A percentile compares a stretch with the other conserved stretches of the same genome.
Conservation (phyloP, 2,888 invertebrate genomes). For the Belgica antarctica region DNA sequence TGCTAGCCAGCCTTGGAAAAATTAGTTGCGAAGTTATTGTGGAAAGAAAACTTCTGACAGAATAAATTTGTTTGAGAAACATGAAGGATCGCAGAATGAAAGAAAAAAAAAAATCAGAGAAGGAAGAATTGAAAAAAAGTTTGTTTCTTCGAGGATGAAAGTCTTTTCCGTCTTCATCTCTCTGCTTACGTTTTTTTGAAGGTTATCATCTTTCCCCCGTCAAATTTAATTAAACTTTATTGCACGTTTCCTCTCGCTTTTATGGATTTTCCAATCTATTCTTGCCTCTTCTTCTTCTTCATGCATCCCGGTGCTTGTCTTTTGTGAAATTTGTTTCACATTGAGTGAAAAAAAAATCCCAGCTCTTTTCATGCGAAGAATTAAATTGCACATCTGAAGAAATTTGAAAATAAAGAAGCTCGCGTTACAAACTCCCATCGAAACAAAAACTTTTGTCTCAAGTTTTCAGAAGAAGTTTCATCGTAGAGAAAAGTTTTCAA, state of each 20-base stretch:
- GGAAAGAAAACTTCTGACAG: constrained; percentile 34
- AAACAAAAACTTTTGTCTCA: background rate
- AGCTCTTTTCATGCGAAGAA: background rate
- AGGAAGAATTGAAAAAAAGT: constrained; percentile 20
- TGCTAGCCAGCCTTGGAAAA: constrained; percentile 18
- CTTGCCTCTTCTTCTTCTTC: background rate
- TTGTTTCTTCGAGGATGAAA: constrained; percentile 21
- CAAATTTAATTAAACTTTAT: constrained; percentile 42
- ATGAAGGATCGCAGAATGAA: background rate
- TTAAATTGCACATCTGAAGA: background rate
- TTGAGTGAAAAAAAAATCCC: background rate
- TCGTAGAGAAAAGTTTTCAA: background rate
- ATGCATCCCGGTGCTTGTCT: background rate
- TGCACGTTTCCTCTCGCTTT: constrained; percentile 39
- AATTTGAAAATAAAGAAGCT: background rate
- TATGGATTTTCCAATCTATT: background rate
- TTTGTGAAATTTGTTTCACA: background rate
- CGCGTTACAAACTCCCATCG: background rate
- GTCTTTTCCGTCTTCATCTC: constrained; percentile 11
- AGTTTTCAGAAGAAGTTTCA: background rate
- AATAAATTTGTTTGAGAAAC: constrained; percentile 20
- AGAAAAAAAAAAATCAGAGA: background rate
- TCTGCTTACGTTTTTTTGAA: constrained; percentile 35
- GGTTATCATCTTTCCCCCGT: constrained; percentile 31
- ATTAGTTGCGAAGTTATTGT: constrained; percentile 33